A percentile compares a stretch with the other conserved stretches of the same genome.
Evolutionary conservation across 2,888 invertebrate genomes (phyloP).

Genomic region (Lithosia quadra): DNA sequence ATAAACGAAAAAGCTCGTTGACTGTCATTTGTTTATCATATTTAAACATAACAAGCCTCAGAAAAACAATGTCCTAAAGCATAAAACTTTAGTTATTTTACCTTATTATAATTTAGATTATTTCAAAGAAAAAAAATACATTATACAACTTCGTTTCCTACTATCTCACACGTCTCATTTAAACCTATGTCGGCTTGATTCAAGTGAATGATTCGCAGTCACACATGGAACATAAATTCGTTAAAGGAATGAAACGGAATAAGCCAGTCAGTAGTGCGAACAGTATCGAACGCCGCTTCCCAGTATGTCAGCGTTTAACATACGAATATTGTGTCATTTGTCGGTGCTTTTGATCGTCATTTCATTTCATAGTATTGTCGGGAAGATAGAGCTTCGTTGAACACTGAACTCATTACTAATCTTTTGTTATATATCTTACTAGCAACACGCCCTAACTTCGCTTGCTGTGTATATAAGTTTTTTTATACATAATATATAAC

Average conservation of each 20-base stretch:
- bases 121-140: background rate
- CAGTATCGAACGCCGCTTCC: background rate
- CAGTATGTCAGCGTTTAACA: constrained; percentile 5
- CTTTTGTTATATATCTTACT: too few species aligned
- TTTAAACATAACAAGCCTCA: background rate
- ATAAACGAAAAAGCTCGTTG: background rate
- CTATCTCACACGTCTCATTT: constrained; percentile 1
- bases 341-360: constrained; percentile 4
- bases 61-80: background rate
- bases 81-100: background rate
- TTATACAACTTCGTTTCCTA: background rate
- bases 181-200: constrained; percentile 1
- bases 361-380: background rate
- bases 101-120: background rate
- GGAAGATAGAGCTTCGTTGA: background rate
- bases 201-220: background rate
- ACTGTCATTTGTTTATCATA: background rate
- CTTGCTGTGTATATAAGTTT: too few species aligned
- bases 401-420: background rate
- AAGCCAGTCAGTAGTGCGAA: constrained; percentile 1
- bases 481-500: too few species aligned
- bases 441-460: too few species aligned
- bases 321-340: constrained; percentile 1
- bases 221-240: background rate
- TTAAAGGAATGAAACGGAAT: background rate